Percentiles rank a stretch among this genome's conserved stretches.
Evolutionary conservation across 2,113 vertebrate species (phyloP).

Genomic region (Tachuris rubrigastra): DNA sequence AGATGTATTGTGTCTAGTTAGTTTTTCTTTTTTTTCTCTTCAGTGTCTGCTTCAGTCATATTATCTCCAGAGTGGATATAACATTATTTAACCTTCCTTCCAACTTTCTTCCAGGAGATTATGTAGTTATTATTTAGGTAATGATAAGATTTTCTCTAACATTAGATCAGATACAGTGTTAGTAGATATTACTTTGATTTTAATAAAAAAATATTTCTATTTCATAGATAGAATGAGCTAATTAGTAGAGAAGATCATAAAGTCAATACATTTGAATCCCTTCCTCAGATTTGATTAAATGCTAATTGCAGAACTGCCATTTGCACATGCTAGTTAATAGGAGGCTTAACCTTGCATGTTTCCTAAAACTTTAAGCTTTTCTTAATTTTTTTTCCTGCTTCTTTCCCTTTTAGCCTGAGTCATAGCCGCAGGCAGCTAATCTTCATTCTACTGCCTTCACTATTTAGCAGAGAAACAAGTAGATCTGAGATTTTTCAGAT

Average conservation of each 20-base stretch:
- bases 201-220: constrained; percentile 19
- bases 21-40: neutral
- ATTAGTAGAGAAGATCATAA: neutral
- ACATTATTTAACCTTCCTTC: neutral
- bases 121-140: neutral
- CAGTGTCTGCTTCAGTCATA: neutral
- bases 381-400: neutral
- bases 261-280: neutral
- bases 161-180: neutral
- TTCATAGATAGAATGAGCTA: neutral
- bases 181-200: neutral
- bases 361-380: neutral
- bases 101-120: neutral
- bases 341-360: neutral
- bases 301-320: constrained; percentile 1
- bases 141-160: constrained; percentile 9
- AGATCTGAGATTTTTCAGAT: neutral
- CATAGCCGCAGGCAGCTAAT: neutral
- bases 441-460: neutral
- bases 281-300: constrained; percentile 23
- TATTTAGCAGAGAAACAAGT: neutral
- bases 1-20: neutral
- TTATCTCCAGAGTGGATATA: neutral
- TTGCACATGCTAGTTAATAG: neutral
- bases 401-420: neutral